These are phyloP conservation scores for Lacerta agilis DNA, from an alignment of 2,797 vertebrate species.

Conservation along the genomic window DNA sequence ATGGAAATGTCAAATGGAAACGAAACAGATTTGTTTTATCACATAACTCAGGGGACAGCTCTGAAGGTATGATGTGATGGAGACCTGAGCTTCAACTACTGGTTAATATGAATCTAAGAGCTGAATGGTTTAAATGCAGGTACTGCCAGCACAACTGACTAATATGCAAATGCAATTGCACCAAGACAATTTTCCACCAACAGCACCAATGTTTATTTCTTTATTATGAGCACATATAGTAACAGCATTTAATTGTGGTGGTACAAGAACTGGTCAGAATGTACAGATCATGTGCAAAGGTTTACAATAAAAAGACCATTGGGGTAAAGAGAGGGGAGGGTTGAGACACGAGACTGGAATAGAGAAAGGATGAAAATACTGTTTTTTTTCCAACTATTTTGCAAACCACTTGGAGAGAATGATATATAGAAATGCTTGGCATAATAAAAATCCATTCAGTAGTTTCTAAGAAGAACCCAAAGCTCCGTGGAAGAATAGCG, in stretches of 20 bases:
- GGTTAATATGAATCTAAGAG: neutral
- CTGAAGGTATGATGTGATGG: neutral
- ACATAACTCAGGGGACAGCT: neutral
- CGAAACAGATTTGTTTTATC: constrained; percentile 27
- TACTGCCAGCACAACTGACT: neutral
- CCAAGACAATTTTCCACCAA: neutral
- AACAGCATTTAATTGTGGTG: neutral
- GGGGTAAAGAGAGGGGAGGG: neutral
- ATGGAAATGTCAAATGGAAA: constrained; percentile 26
- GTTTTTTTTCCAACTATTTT: too few species aligned
- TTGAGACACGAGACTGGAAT: too few species aligned
- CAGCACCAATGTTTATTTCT: neutral
- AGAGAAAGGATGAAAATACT: neutral
- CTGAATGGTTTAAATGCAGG: neutral
- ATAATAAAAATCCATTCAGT: neutral
- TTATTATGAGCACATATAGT: neutral
- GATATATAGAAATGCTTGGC: neutral
- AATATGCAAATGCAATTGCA: neutral
- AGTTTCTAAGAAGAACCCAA: neutral
- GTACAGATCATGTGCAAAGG: neutral
- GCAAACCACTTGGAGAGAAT: neutral
- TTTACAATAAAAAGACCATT: neutral
- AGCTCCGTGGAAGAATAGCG: neutral
- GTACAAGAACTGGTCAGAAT: neutral
- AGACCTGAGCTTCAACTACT: neutral